phyloP scores from a whole-genome alignment of 2,113 vertebrate species.

The Trogon surrucura region DNA sequence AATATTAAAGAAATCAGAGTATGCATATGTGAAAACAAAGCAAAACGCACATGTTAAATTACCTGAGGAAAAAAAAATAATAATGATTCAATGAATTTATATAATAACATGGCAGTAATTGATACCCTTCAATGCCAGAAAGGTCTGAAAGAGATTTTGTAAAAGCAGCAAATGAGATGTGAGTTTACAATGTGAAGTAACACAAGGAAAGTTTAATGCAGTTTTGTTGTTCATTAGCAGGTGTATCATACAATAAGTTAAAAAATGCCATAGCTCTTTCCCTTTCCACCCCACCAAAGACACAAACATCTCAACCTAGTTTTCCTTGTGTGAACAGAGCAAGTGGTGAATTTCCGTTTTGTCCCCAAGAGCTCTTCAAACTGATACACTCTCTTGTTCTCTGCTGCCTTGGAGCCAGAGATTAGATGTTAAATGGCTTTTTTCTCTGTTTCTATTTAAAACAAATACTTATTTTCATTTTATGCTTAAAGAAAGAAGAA shows the following conservation, averaged over 20 bases:
- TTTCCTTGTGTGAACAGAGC: background rate
- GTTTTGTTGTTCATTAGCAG: background rate
- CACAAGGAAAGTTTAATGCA: background rate
- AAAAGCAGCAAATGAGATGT: background rate
- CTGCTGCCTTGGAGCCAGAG: background rate
- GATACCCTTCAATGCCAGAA: background rate
- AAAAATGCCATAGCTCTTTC: background rate
- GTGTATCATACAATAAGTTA: background rate
- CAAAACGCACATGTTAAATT: accelerated
- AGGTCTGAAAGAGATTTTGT: background rate
- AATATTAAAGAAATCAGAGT: background rate
- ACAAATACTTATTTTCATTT: background rate
- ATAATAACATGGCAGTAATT: background rate
- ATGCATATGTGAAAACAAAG: background rate
- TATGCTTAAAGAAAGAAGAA: background rate
- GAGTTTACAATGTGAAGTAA: background rate
- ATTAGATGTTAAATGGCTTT: background rate
- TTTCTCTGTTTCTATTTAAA: background rate
- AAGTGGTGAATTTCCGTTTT: background rate
- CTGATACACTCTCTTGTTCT: background rate
- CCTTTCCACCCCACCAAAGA: background rate
- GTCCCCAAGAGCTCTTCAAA: background rate
- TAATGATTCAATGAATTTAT: background rate
- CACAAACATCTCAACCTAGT: accelerated
- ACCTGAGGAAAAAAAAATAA: background rate